These are phyloP conservation scores for Lobophora halterata DNA, from an alignment of 2,888 invertebrate species.

Conservation along the genomic window DNA sequence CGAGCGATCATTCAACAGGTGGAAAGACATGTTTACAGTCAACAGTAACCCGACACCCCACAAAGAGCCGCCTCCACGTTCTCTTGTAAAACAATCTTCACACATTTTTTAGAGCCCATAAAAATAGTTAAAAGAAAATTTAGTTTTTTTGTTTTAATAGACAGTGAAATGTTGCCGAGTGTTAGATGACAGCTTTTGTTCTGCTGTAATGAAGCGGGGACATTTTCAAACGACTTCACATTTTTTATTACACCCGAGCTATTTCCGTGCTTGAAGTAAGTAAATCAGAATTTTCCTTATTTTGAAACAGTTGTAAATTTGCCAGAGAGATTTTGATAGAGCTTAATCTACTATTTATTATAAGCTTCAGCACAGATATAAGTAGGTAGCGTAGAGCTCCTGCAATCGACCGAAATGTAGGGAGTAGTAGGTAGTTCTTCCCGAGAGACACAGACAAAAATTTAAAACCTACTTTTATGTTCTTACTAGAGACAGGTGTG, in stretches of 20 bases:
- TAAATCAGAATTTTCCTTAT: constrained; percentile 18
- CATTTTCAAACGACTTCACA: constrained; percentile 65
- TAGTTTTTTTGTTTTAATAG: constrained; percentile 64
- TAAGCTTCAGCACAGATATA: too few species aligned
- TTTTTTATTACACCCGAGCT: constrained; percentile 68
- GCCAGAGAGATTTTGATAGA: too few species aligned
- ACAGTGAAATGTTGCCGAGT: constrained; percentile 80
- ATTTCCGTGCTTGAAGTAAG: constrained; percentile 50
- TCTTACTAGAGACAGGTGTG: background rate
- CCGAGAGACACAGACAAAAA: too few species aligned
- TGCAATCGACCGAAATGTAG: too few species aligned
- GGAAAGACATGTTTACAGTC: constrained; percentile 78
- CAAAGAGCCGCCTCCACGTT: constrained; percentile 76
- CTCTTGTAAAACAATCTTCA: constrained; percentile 77
- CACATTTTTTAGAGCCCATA: constrained; percentile 76
- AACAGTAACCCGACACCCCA: constrained; percentile 70
- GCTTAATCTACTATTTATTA: too few species aligned
- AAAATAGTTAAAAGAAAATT: constrained; percentile 79
- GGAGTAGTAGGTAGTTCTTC: too few species aligned
- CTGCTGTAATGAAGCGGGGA: constrained; percentile 76
- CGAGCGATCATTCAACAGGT: constrained; percentile 63
- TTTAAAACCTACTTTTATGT: too few species aligned
- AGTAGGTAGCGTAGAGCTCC: too few species aligned
- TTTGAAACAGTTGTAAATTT: background rate
- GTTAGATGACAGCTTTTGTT: constrained; percentile 79